Evolutionary conservation across 1,140 invertebrate genomes (phyloP).

Genomic region (Pseudomyrmex pallidus): DNA sequence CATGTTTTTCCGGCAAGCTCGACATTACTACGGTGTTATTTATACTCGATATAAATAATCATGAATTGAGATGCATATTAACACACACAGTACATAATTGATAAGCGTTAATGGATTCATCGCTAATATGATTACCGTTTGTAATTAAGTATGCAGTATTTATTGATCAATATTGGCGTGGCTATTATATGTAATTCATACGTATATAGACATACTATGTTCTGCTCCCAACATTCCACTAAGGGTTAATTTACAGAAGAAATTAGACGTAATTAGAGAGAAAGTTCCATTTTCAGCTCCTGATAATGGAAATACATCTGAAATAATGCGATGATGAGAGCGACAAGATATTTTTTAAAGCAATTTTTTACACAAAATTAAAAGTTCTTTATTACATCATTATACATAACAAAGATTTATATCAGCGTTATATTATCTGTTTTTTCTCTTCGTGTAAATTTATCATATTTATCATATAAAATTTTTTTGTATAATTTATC

Average conservation of each 20-base stretch:
- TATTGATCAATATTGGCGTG: constrained; percentile 29
- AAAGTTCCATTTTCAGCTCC: too few species aligned
- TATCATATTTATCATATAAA: neutral
- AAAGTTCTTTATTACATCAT: neutral
- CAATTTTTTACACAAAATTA: too few species aligned
- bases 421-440: neutral
- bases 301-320: too few species aligned
- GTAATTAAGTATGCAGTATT: constrained; percentile 50
- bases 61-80: constrained; percentile 40
- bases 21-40: constrained; percentile 18
- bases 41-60: constrained; percentile 44
- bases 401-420: neutral
- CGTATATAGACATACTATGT: neutral
- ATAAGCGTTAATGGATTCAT: constrained; percentile 47
- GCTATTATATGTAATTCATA: neutral
- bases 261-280: neutral
- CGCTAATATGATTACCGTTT: constrained; percentile 30
- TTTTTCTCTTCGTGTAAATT: neutral
- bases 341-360: too few species aligned
- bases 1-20: neutral
- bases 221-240: neutral
- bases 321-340: too few species aligned
- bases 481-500: neutral
- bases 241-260: neutral
- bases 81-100: constrained; percentile 33